phyloP scores from a whole-genome alignment of 2,888 invertebrate species.

The Encarsia formosa region DNA sequence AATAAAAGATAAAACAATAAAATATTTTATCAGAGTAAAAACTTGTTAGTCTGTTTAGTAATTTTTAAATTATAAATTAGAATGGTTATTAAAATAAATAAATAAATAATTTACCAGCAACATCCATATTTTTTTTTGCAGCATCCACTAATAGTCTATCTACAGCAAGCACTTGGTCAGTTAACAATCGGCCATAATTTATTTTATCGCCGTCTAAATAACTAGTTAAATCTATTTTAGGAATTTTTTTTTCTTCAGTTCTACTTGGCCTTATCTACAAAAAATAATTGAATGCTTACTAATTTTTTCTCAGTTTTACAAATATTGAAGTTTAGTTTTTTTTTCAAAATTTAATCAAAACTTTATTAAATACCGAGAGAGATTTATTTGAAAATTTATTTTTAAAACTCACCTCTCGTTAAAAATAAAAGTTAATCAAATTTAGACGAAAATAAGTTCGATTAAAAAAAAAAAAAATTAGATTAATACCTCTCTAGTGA shows the following conservation, averaged over 20 bases:
- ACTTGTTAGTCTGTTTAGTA: too few species aligned
- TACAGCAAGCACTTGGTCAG: constrained; percentile 81
- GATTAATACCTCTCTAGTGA: constrained; percentile 44
- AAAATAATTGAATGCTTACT: neutral
- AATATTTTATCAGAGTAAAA: neutral
- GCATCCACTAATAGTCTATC: constrained; percentile 77
- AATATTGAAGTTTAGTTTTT: neutral
- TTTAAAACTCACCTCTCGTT: neutral
- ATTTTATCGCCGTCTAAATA: constrained; percentile 74
- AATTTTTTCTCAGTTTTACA: neutral
- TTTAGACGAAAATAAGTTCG: neutral
- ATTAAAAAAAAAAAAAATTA: neutral
- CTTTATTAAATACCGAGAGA: too few species aligned
- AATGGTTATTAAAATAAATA: neutral
- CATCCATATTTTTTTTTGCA: constrained; percentile 70
- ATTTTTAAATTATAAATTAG: neutral
- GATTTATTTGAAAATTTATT: too few species aligned
- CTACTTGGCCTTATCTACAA: constrained; percentile 42
- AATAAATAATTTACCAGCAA: constrained; percentile 53
- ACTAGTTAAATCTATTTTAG: constrained; percentile 51
- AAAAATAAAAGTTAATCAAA: neutral
- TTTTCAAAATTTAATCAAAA: too few species aligned
- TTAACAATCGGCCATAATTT: constrained; percentile 75
- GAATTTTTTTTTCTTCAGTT: constrained; percentile 29
- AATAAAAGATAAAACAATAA: too few species aligned